Conservation (phyloP, 2,113 vertebrate genomes). For the Zosterops japonicus region DNA sequence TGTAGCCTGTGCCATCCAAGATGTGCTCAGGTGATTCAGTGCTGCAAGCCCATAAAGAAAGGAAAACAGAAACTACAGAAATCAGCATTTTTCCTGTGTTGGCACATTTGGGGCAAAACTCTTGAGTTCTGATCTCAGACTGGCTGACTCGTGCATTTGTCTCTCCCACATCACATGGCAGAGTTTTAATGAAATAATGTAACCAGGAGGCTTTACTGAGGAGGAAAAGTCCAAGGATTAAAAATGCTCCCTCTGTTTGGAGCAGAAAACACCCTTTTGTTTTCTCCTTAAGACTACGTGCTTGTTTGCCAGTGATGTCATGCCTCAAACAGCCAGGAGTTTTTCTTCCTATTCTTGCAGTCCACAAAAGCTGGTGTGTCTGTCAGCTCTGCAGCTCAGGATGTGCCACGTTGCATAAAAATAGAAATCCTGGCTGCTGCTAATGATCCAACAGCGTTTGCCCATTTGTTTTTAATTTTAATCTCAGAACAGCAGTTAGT, state of each 20-base stretch:
- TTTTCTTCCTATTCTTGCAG: constrained; percentile 25
- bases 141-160: neutral
- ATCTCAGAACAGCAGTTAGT: constrained; percentile 1
- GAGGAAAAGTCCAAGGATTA: neutral
- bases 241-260: constrained; percentile 29
- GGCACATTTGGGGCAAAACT: neutral
- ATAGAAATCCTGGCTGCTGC: neutral
- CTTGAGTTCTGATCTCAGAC: neutral
- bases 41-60: neutral
- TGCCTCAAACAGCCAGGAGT: constrained; percentile 11
- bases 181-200: constrained; percentile 22
- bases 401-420: neutral
- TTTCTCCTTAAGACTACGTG: neutral
- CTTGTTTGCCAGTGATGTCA: constrained; percentile 35
- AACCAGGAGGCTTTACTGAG: constrained; percentile 6
- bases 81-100: neutral
- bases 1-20: neutral
- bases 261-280: constrained; percentile 44
- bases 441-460: neutral
- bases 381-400: neutral
- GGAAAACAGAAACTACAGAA: neutral
- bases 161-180: neutral
- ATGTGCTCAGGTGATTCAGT: neutral
- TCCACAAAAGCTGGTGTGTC: constrained; percentile 42
- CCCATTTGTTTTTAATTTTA: neutral